Percentiles rank a stretch among this genome's conserved stretches.
Conservation (phyloP, 2,888 invertebrate species). For the Arge pagana region DNA sequence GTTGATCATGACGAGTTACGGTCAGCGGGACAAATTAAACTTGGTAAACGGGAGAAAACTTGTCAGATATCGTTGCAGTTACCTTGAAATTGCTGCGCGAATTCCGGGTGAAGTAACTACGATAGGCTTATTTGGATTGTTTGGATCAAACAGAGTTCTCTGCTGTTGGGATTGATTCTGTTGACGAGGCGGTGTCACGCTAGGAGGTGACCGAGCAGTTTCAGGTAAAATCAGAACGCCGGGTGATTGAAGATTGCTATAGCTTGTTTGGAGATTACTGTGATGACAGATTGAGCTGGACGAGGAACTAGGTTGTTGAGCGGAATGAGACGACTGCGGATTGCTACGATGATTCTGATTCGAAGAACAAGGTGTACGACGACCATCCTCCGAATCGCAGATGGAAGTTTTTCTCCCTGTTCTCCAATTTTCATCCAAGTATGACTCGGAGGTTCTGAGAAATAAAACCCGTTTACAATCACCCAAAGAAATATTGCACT, state of each 20-base stretch:
- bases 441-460: slow-evolving; percentile 37
- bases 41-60: too few species aligned
- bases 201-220: slow-evolving; percentile 35
- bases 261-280: slow-evolving; percentile 19
- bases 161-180: slow-evolving; percentile 49
- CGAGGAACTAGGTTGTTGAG: slow-evolving; percentile 34
- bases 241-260: slow-evolving; percentile 47
- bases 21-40: too few species aligned
- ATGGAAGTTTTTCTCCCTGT: slow-evolving; percentile 48
- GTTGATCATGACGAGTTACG: slow-evolving; percentile 8
- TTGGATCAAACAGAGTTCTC: slow-evolving; percentile 66
- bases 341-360: slow-evolving; percentile 15
- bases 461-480: too few species aligned
- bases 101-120: slow-evolving; percentile 65
- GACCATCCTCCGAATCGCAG: slow-evolving; percentile 51
- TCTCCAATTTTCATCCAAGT: slow-evolving; percentile 54
- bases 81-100: slow-evolving; percentile 51
- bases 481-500: not conserved
- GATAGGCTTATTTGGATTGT: slow-evolving; percentile 74
- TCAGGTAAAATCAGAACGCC: slow-evolving; percentile 59
- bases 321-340: slow-evolving; percentile 40
- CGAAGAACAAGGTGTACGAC: slow-evolving; percentile 34
- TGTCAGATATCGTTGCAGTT: slow-evolving; percentile 2
- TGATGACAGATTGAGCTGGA: slow-evolving; percentile 28
- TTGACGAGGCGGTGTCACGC: slow-evolving; percentile 21